phyloP scores from a whole-genome alignment of 2,113 vertebrate species.

The Chionomys nivalis region DNA sequence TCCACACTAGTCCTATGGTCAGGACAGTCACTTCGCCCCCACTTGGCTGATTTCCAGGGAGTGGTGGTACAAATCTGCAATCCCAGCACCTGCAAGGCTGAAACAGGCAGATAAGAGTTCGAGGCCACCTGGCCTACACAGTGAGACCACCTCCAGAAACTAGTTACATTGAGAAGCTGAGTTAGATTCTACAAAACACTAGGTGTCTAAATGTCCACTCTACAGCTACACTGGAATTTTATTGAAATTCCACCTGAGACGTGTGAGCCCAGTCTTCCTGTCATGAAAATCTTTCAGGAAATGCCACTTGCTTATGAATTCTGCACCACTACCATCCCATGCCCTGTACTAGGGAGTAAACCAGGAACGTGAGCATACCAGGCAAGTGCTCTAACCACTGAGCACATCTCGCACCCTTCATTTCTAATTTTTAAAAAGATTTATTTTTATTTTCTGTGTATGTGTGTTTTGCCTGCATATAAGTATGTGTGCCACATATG shows the following conservation, averaged over 20 bases:
- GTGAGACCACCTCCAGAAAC: background rate
- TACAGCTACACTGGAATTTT: background rate
- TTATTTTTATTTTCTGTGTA: background rate
- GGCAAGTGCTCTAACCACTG: too few species aligned
- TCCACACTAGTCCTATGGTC: background rate
- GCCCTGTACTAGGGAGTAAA: background rate
- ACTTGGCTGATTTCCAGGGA: background rate
- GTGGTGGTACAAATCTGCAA: background rate
- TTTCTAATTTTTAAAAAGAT: background rate
- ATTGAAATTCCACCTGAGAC: background rate
- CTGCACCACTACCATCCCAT: background rate
- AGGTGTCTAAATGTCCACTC: background rate
- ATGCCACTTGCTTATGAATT: slow-evolving; percentile 36
- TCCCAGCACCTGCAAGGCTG: background rate
- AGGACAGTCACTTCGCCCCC: background rate
- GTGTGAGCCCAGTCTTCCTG: slow-evolving; percentile 4
- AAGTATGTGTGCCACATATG: background rate
- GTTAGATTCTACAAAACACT: background rate
- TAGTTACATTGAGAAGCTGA: background rate
- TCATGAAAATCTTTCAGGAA: background rate
- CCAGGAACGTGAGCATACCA: background rate
- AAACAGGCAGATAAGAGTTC: background rate
- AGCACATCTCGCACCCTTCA: background rate
- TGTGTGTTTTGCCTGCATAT: background rate
- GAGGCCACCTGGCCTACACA: background rate